These are phyloP conservation scores for Acronicta psi DNA, from an alignment of 2,888 invertebrate species.

Conservation along the genomic window DNA sequence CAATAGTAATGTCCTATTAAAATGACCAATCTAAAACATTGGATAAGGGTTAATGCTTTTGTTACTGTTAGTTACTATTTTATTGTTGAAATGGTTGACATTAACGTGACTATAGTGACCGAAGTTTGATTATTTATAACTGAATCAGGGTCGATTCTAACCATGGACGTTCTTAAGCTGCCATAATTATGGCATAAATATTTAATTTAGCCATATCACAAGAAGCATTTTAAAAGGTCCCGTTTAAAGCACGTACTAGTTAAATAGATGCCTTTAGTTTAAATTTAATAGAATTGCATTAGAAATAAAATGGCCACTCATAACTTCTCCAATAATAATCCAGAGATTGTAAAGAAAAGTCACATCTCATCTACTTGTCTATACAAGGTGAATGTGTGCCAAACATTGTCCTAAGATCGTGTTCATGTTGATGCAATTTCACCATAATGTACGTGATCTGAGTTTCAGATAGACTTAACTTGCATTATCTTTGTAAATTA, in stretches of 20 bases:
- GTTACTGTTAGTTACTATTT: constrained; percentile 12
- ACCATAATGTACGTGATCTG: constrained; percentile 41
- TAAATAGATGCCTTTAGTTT: not conserved
- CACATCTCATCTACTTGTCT: constrained; percentile 33
- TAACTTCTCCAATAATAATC: not conserved
- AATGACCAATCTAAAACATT: constrained; percentile 27
- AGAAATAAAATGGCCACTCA: not conserved
- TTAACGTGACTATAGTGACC: not conserved
- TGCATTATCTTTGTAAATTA: constrained; percentile 46
- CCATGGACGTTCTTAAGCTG: too few species aligned
- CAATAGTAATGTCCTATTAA: constrained; percentile 28
- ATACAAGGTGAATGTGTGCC: constrained; percentile 45
- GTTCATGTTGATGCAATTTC: constrained; percentile 46
- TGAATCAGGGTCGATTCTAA: too few species aligned
- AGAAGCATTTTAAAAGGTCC: too few species aligned
- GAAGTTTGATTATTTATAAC: too few species aligned
- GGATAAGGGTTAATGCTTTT: constrained; percentile 24
- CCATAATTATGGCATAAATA: too few species aligned
- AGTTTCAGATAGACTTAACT: constrained; percentile 29
- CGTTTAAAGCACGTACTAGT: too few species aligned
- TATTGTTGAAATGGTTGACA: constrained; percentile 8
- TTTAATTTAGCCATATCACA: too few species aligned
- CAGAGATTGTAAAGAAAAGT: not conserved
- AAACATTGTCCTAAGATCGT: constrained; percentile 20
- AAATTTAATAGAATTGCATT: not conserved